A percentile compares a stretch with the other conserved stretches of the same genome.
These are phyloP conservation scores for Lochmaea crataegi DNA, from an alignment of 2,888 invertebrate genomes.

Conservation along the genomic window DNA sequence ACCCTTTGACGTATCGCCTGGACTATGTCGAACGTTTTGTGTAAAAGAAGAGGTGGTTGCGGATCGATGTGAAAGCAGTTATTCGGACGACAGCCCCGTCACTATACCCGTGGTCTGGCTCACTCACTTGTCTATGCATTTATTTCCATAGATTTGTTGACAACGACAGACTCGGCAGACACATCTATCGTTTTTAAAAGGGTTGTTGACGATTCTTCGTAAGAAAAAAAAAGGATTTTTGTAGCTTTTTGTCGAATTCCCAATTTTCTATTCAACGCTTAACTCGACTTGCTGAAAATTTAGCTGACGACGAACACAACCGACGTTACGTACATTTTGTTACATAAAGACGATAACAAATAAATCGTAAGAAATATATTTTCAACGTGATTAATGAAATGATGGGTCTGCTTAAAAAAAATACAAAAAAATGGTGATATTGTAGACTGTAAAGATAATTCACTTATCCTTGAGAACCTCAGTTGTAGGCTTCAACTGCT, in stretches of 20 bases:
- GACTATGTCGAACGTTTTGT: slow-evolving; percentile 17
- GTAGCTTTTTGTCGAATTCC: not conserved
- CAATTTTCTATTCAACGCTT: not conserved
- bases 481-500: too few relatives aligned
- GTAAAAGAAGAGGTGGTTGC: slow-evolving; percentile 34
- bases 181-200: slow-evolving; percentile 31
- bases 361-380: too few relatives aligned
- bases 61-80: slow-evolving; percentile 62
- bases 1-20: not conserved
- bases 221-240: not conserved
- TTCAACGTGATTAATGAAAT: too few relatives aligned
- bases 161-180: slow-evolving; percentile 20
- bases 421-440: too few relatives aligned
- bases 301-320: too few relatives aligned
- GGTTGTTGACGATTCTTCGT: slow-evolving; percentile 15
- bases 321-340: too few relatives aligned
- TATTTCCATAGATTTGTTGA: slow-evolving; percentile 39
- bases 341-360: too few relatives aligned
- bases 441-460: too few relatives aligned
- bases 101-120: slow-evolving; percentile 41
- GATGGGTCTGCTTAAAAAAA: too few relatives aligned
- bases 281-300: not conserved
- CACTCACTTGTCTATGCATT: slow-evolving; percentile 47
- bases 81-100: slow-evolving; percentile 63
- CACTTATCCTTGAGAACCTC: too few relatives aligned